Conservation (phyloP, 2,113 vertebrate genomes). For the Platysternon megacephalum region DNA sequence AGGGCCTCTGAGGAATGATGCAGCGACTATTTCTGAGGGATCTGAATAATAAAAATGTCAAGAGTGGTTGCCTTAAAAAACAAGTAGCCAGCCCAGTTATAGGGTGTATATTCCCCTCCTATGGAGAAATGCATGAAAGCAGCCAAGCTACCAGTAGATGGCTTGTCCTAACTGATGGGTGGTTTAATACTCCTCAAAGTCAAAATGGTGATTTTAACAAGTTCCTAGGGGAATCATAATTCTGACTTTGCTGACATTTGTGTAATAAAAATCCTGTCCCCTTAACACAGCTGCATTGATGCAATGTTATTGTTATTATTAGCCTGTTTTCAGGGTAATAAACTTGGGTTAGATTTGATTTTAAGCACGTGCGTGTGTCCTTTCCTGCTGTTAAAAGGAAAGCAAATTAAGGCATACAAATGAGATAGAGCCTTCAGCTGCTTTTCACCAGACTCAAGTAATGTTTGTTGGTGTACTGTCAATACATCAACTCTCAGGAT, state of each 20-base stretch:
- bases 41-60: background rate
- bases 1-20: background rate
- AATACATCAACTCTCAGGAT: background rate
- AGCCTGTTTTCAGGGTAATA: background rate
- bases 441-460: background rate
- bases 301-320: background rate
- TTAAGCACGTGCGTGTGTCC: background rate
- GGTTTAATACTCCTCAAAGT: background rate
- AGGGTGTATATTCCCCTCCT: background rate
- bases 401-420: background rate
- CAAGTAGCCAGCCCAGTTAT: background rate
- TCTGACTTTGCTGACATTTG: background rate
- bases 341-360: background rate
- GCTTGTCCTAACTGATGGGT: background rate
- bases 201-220: background rate
- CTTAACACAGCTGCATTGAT: background rate
- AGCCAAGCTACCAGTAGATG: background rate
- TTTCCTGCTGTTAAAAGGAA: background rate
- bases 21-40: background rate
- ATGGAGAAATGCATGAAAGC: background rate
- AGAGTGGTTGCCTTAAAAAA: background rate
- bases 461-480: background rate
- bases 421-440: background rate
- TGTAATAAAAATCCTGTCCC: background rate
- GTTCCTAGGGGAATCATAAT: background rate